phyloP scores from a whole-genome alignment of 2,888 invertebrate species.

The Heterodera filipjevi region DNA sequence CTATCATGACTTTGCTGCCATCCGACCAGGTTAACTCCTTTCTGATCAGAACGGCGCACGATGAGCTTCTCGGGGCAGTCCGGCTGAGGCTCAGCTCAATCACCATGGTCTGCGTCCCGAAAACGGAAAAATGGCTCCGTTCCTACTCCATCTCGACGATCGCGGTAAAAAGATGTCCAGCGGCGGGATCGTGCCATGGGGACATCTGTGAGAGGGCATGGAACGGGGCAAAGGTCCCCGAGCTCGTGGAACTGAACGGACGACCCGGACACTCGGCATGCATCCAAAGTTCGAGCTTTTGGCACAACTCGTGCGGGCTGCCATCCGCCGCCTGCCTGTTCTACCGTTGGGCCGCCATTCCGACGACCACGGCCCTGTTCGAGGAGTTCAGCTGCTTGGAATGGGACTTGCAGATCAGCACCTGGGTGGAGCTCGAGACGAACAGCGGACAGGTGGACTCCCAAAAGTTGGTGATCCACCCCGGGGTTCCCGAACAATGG shows the following conservation, averaged over 20 bases:
- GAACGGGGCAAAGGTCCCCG: not conserved
- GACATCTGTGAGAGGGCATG: not conserved
- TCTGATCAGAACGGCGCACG: not conserved
- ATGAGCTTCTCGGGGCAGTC: not conserved
- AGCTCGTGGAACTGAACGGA: not conserved
- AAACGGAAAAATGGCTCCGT: conserved; percentile 1
- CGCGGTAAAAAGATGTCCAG: not conserved
- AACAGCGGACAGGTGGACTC: not conserved
- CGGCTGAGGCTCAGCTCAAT: not conserved
- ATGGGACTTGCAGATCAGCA: not conserved
- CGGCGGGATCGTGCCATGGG: not conserved
- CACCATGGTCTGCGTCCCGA: not conserved
- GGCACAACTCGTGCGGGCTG: conserved; percentile 4
- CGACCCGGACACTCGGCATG: not conserved
- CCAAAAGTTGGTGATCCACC: not conserved
- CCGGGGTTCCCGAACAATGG: not conserved
- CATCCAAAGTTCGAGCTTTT: not conserved
- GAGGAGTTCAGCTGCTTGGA: conserved; percentile 2
- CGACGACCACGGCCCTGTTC: not conserved
- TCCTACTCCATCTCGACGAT: not conserved
- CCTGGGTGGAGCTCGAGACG: not conserved
- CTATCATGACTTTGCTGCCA: not conserved
- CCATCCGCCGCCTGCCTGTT: conserved; percentile 1
- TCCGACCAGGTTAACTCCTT: not conserved
- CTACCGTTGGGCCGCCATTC: not conserved